Conservation (phyloP, 2,797 vertebrate genomes). For the Cossypha heuglini region DNA sequence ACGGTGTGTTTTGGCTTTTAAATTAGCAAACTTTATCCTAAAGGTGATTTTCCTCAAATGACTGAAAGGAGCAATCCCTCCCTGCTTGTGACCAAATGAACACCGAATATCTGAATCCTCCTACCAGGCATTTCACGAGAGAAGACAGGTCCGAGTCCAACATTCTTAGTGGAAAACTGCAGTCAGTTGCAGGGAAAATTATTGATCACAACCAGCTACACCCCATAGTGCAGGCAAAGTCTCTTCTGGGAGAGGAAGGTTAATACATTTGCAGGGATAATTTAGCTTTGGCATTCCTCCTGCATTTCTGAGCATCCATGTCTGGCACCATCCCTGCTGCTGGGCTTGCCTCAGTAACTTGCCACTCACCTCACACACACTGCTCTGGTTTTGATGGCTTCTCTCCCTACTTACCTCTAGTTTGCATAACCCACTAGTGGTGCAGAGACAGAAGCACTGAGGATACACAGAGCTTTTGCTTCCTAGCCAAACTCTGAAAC, state of each 20-base stretch:
- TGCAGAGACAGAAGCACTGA: neutral
- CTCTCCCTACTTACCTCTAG: neutral
- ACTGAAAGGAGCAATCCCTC: constrained; percentile 18
- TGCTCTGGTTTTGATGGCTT: neutral
- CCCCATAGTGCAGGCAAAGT: neutral
- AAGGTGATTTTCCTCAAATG: constrained; percentile 4
- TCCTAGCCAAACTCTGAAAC: neutral
- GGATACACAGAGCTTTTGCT: neutral
- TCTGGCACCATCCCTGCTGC: neutral
- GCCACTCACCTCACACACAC: neutral
- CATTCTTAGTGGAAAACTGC: neutral
- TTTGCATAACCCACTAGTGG: neutral
- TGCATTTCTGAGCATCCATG: neutral
- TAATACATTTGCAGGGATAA: neutral
- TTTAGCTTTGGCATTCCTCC: neutral
- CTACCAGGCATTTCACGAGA: neutral
- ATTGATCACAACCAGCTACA: neutral
- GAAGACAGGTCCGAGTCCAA: neutral
- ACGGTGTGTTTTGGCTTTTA: neutral
- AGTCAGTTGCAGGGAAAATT: neutral
- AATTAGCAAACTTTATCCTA: constrained; percentile 35
- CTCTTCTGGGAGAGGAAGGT: neutral
- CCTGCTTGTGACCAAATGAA: constrained; percentile 19
- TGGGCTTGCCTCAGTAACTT: neutral
- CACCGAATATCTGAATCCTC: neutral